Evolutionary conservation across 2,888 invertebrate genomes (phyloP).

Genomic region (Hirtodrosophila duncani): DNA sequence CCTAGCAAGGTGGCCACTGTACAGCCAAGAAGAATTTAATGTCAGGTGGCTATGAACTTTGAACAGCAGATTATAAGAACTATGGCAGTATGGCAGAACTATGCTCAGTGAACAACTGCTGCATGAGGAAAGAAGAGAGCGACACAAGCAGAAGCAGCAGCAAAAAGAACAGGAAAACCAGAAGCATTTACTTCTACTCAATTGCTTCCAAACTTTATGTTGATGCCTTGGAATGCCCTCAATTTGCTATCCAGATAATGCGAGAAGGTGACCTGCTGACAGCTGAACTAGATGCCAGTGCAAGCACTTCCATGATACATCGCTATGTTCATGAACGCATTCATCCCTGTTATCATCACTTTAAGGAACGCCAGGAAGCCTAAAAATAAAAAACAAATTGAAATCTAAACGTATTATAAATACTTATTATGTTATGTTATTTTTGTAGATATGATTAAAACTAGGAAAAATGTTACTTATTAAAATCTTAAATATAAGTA

Average conservation of each 20-base stretch:
- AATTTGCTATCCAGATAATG: slow-evolving; percentile 59
- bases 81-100: slow-evolving; percentile 25
- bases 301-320: slow-evolving; percentile 78
- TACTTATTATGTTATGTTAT: too few species aligned
- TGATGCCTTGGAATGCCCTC: slow-evolving; percentile 57
- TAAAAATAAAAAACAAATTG: too few species aligned
- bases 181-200: slow-evolving; percentile 34
- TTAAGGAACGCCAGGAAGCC: slow-evolving; percentile 80
- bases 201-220: slow-evolving; percentile 51
- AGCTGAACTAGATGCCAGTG: slow-evolving; percentile 67
- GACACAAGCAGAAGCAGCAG: slow-evolving; percentile 76
- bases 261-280: slow-evolving; percentile 63
- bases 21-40: slow-evolving; percentile 63
- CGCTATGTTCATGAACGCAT: slow-evolving; percentile 86
- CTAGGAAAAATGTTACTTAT: too few species aligned
- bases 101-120: too few species aligned
- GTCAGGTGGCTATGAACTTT: slow-evolving; percentile 28
- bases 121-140: too few species aligned
- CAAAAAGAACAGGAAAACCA: too few species aligned
- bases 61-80: slow-evolving; percentile 79
- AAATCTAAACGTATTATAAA: too few species aligned
- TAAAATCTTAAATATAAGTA: too few species aligned
- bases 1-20: slow-evolving; percentile 74
- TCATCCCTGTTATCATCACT: slow-evolving; percentile 87
- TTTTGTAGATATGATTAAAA: too few species aligned